Base-by-base conservation (phyloP, 2,113 vertebrate species). In the Ibidorhyncha struthersii region DNA sequence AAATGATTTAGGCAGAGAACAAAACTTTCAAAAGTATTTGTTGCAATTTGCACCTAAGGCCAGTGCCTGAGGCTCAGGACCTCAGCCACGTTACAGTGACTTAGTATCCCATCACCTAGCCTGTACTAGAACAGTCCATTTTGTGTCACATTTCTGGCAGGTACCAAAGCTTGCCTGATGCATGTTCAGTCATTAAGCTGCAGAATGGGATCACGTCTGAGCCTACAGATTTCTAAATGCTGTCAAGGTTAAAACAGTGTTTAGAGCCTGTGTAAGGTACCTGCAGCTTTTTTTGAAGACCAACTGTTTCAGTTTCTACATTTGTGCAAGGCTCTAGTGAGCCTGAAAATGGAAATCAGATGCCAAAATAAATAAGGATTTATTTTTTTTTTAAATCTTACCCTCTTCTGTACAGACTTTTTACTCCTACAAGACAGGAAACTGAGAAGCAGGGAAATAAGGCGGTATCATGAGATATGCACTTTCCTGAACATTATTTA, bases 361-460 rank as follows among this genome's bases (percentile, higher is more conserved):
- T 43, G 22, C 36, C 65, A 86, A 72, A 85, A 80, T 79, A 80
- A 86, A 50, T 21, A 82, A 66, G 32, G 49, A 22, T 25, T 49
- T 23, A 12, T 12, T 45, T 45, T 45, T 43, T 45, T 45, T 45
- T 45, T 45, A 40, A 19, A 29, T 21, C 18, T 93, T 78, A 45
- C 74, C 59, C 40, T 94, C 67, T 77, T 62, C 59, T 78, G 8
- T 50, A 29, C 53, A 96, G 93, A 81, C 34, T 45, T 92, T 70
- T 93, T 83, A 86, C 72, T 94, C 63, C 58, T 73, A 92, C 71
- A 20, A 94, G 67, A 56, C 78, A 95, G 76, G 76, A 96, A 95
- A 62, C 45, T 26, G 50, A 94, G 53, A 30, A 83, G 73, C 43
- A 88, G 63, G 86, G 76, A 73, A 94, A 77, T 85, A 43, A 90